Percentiles rank a stretch among this genome's conserved stretches.
Conservation (phyloP, 2,888 invertebrate genomes). For the Drosophila subsilvestris region DNA sequence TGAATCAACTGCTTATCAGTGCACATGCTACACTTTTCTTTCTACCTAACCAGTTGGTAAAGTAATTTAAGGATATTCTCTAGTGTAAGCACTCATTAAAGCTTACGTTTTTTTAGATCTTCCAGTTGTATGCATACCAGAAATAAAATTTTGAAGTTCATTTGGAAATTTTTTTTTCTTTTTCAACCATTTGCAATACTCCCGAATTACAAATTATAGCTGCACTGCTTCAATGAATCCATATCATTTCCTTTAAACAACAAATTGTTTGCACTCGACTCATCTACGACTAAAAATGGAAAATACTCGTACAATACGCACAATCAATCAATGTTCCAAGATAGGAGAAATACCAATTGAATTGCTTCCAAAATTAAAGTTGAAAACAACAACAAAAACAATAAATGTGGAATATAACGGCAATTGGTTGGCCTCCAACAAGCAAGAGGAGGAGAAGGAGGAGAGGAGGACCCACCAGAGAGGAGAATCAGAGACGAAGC, state of each 20-base stretch:
- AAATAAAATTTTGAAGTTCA: neutral
- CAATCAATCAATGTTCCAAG: slow-evolving; percentile 32
- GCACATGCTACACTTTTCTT: too few relatives aligned
- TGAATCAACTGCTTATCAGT: too few relatives aligned
- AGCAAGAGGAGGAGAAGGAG: neutral
- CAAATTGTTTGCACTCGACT: neutral
- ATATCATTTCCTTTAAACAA: neutral
- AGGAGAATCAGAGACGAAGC: slow-evolving; percentile 7
- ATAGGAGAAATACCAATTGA: slow-evolving; percentile 21
- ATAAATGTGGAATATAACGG: slow-evolving; percentile 30
- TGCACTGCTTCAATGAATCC: neutral
- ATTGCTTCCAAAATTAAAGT: slow-evolving; percentile 33
- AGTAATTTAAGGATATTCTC: too few relatives aligned
- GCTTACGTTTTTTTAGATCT: neutral
- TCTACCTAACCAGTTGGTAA: too few relatives aligned
- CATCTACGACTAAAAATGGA: neutral
- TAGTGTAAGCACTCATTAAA: too few relatives aligned
- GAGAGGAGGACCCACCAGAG: slow-evolving; percentile 4
- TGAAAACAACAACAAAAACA: slow-evolving; percentile 14
- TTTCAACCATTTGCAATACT: neutral
- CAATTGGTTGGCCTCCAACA: slow-evolving; percentile 5
- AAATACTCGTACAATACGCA: neutral
- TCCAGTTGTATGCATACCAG: neutral
- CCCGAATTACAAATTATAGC: too few relatives aligned
- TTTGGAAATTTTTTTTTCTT: neutral